Base-by-base conservation (phyloP, 1,140 invertebrate genomes). In the Coelopa frigida region DNA sequence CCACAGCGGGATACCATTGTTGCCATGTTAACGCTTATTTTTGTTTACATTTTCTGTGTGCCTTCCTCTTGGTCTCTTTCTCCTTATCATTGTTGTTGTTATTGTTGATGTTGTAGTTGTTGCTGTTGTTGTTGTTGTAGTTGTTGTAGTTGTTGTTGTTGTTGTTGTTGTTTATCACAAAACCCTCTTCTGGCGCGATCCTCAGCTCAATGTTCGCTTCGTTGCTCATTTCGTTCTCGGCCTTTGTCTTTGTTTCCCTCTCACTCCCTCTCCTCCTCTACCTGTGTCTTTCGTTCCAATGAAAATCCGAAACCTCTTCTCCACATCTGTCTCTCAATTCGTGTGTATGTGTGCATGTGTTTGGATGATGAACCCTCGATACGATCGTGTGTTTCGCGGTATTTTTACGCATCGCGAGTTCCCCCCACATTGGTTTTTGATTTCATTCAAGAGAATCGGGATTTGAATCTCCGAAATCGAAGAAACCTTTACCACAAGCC, bases 1-100 rank as follows among this genome's bases (percentile, higher is more conserved):
- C 55, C 62, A 44, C 62, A 52, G 62, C 62, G 51, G 62, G 62
- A 59, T 53, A 50, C 60, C 58, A 65, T 66, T 66, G 62, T 66
- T 65, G 55, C 62, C 62, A 66, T 65, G 62, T 66, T 66, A 66
- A 59, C 62, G 62, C 62, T 61, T 57, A 53, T 56, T 62, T 57
- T 61, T 57, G 24, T n/a, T 20, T n/a, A 24, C 20, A 40, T 23
- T 11, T 40, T 14, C 15, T 39, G 37, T 39, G 14, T 39, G 17
- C 21, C 21, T 21, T 21, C 18, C 24, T 39, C 24, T 39, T 18
- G 14, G 20, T 39, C 21, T 18, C 24, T 39, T 11, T 41, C 11
- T 11, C 27, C 27, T 41, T 41, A n/a, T 4, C 18, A 27, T 40
- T 23, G 4, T 40, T 40, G 22, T 40, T 40, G 20, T 40, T 23